Base-by-base conservation (phyloP, 2,113 vertebrate species). In the Chloebia gouldiae region DNA sequence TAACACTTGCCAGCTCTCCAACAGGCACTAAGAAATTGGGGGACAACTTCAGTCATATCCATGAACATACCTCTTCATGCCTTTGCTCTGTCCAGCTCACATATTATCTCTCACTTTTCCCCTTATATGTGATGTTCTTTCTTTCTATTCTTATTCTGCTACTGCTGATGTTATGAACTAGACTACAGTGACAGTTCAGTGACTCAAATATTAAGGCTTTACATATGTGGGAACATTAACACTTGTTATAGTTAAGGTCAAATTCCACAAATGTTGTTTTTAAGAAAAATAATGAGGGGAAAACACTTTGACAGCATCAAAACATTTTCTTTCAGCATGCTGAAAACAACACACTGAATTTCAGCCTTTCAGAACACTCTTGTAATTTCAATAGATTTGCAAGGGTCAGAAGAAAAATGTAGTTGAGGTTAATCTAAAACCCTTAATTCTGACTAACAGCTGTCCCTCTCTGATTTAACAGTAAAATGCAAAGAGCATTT, bases 21-120 rank as follows among this genome's bases (percentile, higher is more conserved):
- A 3, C 8, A 8, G 5, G 12, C 31, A 20, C 9, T 25, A 39
- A 61, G 30, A 27, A 2, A 1, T 2, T 47, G 24, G 35, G 51
- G 25, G 18, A 60, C 14, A 53, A 15, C 16, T 47, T 92, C 40
- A 51, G 9, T 33, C 30, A 54, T 45, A 64, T 19, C 23, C 11
- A 7, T 30, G 10, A 91, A 59, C 2, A 2, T 42, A 42, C 3
- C 6, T 60, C n/a, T 61, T 45, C 27, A 3, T 47, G 31, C 11
- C 21, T 65, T 81, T 70, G 6, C 45, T 73, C 45, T 51, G 16
- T 35, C 44, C 21, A 61, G 59, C 7, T 68, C 42, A 68, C 12
- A 30, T 6, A 19, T 27, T 64, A 14, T 37, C 9, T 33, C 37
- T 61, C 12, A 5, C 40, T 80, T 81, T 50, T 45, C 8, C 31